Percentiles rank a stretch among this genome's conserved stretches.
Evolutionary conservation across 2,113 vertebrate species (phyloP).

Genomic region (Cyanoderma ruficeps): DNA sequence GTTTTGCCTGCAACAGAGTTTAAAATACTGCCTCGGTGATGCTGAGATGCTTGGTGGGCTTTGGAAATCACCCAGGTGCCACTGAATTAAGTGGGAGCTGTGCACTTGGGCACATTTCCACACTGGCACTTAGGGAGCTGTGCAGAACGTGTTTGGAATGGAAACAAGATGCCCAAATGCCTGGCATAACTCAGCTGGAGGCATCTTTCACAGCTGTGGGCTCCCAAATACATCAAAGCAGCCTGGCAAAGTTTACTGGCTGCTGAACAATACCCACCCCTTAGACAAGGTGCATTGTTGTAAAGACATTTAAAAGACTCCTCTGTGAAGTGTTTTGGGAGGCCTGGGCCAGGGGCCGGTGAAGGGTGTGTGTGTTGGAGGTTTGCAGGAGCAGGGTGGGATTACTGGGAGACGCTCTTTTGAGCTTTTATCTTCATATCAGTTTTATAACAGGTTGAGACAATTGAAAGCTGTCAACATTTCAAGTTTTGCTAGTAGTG

Average conservation of each 20-base stretch:
- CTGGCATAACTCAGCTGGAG: neutral
- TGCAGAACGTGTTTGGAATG: neutral
- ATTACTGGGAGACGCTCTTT: too few relatives aligned
- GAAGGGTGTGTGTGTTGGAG: neutral
- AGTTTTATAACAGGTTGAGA: too few relatives aligned
- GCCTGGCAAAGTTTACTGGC: neutral
- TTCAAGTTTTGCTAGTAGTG: too few relatives aligned
- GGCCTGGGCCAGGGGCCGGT: neutral
- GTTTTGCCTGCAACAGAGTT: neutral
- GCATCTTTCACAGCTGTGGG: neutral
- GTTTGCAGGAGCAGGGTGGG: too few relatives aligned
- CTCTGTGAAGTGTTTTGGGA: neutral
- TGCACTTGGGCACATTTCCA: neutral
- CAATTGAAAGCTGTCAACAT: too few relatives aligned
- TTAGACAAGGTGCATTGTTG: neutral
- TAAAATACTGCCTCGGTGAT: neutral
- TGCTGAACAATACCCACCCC: neutral
- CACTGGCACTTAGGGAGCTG: neutral
- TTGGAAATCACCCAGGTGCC: neutral
- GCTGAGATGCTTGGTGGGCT: neutral
- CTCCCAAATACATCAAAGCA: neutral
- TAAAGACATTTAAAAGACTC: too few relatives aligned
- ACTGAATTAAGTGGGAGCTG: neutral
- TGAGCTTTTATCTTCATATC: too few relatives aligned
- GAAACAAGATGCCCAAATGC: neutral